phyloP scores from a whole-genome alignment of 2,113 vertebrate genomes.

The Festucalex cinctus region DNA sequence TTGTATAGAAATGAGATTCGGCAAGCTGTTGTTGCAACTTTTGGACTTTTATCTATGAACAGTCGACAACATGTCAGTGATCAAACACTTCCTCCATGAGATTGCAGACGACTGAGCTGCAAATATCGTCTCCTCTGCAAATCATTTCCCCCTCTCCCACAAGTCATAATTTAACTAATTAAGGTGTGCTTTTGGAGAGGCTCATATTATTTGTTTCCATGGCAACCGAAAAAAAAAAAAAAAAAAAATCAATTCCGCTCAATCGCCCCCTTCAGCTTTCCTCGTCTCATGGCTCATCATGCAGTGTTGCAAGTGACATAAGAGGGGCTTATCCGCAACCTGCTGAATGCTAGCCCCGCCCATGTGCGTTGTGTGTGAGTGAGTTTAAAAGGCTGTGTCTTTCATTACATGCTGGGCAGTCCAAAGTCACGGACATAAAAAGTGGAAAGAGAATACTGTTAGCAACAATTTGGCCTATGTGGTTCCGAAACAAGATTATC shows the following conservation, averaged over 20 bases:
- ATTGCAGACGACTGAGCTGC: constrained; percentile 12
- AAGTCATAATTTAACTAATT: constrained; percentile 76
- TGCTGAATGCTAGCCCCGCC: constrained; percentile 49
- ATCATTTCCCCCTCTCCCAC: constrained; percentile 35
- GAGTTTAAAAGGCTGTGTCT: constrained; percentile 33
- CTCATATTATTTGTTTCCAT: constrained; percentile 77
- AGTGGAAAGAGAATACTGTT: constrained; percentile 57
- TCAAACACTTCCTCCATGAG: constrained; percentile 37
- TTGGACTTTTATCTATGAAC: constrained; percentile 23
- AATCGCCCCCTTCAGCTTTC: constrained; percentile 40
- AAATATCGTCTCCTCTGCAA: constrained; percentile 22
- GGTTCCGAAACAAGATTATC: constrained; percentile 57
- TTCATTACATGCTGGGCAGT: constrained; percentile 33
- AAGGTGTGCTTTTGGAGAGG: constrained; percentile 75
- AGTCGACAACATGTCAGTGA: constrained; percentile 29
- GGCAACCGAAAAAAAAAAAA: constrained; percentile 66
- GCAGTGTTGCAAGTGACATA: constrained; percentile 64
- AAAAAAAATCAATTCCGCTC: constrained; percentile 68
- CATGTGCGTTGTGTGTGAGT: constrained; percentile 17
- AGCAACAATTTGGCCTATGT: constrained; percentile 55
- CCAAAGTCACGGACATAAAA: constrained; percentile 36
- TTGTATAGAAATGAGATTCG: constrained; percentile 30
- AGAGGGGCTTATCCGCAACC: constrained; percentile 70
- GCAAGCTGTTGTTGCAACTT: constrained; percentile 21
- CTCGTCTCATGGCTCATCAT: constrained; percentile 53